Base-by-base conservation (phyloP, 2,888 invertebrate species). In the Eristalis intricaria region DNA sequence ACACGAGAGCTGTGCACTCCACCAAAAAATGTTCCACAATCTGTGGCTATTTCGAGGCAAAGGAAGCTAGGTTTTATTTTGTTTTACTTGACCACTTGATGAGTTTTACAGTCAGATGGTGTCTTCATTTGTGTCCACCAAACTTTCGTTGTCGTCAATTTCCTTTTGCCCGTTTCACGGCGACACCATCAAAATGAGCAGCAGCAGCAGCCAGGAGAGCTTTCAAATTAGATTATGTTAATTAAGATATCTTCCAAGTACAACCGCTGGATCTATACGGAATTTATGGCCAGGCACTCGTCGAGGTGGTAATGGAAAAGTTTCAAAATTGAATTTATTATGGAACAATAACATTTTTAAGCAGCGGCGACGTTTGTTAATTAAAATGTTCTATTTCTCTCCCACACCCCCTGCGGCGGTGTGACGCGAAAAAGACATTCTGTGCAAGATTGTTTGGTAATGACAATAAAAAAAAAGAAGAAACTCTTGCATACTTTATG, bases 221-320 rank as follows among this genome's bases (percentile, higher is more conserved):
- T 79, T 76, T 89, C 89, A 91, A 91, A 91, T 91, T 91, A 91
- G 91, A 91, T 91, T 91, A 91, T 91, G 91, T 90, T 91, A 91
- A 91, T 91, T 91, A 91, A 90, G 91, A 83, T 76, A 80, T 76
- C 76, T 76, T 76, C 70, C 61, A 50, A 38, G 43, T 26, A 74
- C 29, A 76, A 76, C 64, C 68, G 56, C 61, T 76, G 66, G 66
- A 79, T 76, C 68, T 63, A 84, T 87, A 79, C 56, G 61, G 76
- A 75, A 79, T 84, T 76, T 84, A 87, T 76, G 84, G 68, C 75
- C 82, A 76, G 38, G 43, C 79, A 32, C 66, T 75, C 63, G 15
- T 38, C 50, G 40, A 70, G 68, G 68, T 87, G 82, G 84, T 65
- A 84, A 75, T 74, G 86, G 82, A 76, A 87, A 87, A 87, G 86